A percentile compares a stretch with the other conserved stretches of the same genome.
These are phyloP conservation scores for Aphelocoma californica DNA, from an alignment of 2,797 vertebrate genomes.

Conservation along the genomic window DNA sequence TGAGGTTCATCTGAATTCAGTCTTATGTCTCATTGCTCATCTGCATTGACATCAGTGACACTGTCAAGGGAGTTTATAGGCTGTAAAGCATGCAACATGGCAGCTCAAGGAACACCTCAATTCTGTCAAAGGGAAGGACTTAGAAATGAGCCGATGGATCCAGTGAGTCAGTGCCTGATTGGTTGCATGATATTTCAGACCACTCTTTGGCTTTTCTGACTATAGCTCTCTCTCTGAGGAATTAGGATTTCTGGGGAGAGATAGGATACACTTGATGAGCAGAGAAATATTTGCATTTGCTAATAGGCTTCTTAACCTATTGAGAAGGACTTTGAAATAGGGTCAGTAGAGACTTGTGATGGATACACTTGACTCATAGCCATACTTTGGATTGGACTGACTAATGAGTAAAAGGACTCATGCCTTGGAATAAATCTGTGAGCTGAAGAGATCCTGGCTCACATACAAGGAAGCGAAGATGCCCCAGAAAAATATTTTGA, in stretches of 20 bases:
- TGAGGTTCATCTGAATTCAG: neutral
- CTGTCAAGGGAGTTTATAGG: neutral
- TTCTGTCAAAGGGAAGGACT: neutral
- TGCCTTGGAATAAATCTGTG: neutral
- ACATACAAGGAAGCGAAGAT: neutral
- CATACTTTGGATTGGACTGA: neutral
- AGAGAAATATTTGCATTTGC: neutral
- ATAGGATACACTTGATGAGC: neutral
- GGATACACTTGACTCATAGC: neutral
- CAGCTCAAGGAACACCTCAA: neutral
- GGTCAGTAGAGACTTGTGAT: neutral
- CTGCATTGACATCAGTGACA: neutral
- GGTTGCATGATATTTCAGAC: neutral
- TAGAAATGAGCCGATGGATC: neutral
- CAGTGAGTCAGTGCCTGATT: neutral
- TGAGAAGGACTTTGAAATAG: neutral
- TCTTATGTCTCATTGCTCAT: neutral
- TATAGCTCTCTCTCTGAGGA: neutral
- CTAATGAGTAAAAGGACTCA: neutral
- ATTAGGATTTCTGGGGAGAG: neutral
- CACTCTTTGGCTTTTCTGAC: neutral
- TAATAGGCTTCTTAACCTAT: neutral
- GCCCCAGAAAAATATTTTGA: neutral
- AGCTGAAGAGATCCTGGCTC: neutral
- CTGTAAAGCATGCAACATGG: neutral